These are phyloP conservation scores for Mythimna impura DNA, from an alignment of 2,888 invertebrate species.

Conservation along the genomic window DNA sequence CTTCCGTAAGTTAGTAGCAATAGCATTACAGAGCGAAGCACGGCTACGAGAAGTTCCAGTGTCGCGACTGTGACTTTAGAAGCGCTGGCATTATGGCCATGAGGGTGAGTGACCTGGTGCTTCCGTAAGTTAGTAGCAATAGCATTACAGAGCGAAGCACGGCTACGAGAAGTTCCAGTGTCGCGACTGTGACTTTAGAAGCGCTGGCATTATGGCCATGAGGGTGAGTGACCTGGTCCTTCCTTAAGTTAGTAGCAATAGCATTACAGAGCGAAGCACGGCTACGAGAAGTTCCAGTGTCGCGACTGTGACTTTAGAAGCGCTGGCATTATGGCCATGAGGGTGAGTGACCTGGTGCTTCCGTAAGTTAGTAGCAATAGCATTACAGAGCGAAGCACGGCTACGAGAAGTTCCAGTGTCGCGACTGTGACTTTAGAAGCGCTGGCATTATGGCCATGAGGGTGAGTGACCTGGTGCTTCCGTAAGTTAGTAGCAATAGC, in stretches of 20 bases:
- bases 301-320: conserved; percentile 75
- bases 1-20: neutral
- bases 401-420: no score
- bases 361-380: neutral
- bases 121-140: neutral
- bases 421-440: no score
- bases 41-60: neutral
- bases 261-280: conserved; percentile 80
- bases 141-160: conserved; percentile 80
- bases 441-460: no score
- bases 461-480: no score
- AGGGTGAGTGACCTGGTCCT: conserved; percentile 64
- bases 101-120: neutral
- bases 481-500: no score
- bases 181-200: conserved; percentile 73
- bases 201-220: conserved; percentile 71
- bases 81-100: neutral
- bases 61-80: neutral
- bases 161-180: conserved; percentile 81
- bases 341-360: conserved; percentile 64
- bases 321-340: conserved; percentile 70
- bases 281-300: conserved; percentile 79
- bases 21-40: neutral
- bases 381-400: no score
- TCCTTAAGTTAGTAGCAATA: conserved; percentile 37